Evolutionary conservation across 2,797 vertebrate species (phyloP), one percentile per base, ranked within the genome.

Genomic region (Acropternis orthonyx): DNA sequence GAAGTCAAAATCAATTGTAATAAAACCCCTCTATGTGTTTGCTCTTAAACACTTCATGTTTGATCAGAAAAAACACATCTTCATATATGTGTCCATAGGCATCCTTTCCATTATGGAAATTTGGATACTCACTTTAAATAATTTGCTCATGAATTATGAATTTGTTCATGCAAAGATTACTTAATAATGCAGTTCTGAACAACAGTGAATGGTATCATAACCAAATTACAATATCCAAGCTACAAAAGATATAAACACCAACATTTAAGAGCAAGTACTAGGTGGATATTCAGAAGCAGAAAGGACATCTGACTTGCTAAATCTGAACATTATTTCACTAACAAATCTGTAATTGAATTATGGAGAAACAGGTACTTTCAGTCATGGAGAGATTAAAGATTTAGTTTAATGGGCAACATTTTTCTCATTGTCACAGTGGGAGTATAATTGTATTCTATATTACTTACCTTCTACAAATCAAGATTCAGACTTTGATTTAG

Each of bases 351-450:
- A 84, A 89, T 49, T 81, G 48, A 81, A 66, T 89, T 91, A 82
- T 55, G 27, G 22, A 86, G 39, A 63, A 92, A 86, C 82, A 86
- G 93, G 73, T 82, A 36, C 19, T 63, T 80, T 56, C 4, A 61
- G 14, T 74, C 52, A 63, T 87, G 32, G 22, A 71, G 73, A 77
- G 67, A 92, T 91, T 85, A 87, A 95, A 87, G 80, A 89, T 94
- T 94, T 79, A 91, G 14, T 77, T 12, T 84, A 92, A 89, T 74
- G 41, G 67, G 15, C 17, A 89, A 68, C 3, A 37, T 85, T 89
- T 91, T 92, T 89, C 67, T 92, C 67, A 72, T 82, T 87, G 73
- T 80, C 59, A 76, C 24, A 54, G 24, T 34, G 27, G 44, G 52
- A 66, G 14, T 13, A 46, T 85, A 89, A 89, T 87, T 89, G 10